Base-by-base conservation (phyloP, 2,113 vertebrate genomes). In the Bos indicus region DNA sequence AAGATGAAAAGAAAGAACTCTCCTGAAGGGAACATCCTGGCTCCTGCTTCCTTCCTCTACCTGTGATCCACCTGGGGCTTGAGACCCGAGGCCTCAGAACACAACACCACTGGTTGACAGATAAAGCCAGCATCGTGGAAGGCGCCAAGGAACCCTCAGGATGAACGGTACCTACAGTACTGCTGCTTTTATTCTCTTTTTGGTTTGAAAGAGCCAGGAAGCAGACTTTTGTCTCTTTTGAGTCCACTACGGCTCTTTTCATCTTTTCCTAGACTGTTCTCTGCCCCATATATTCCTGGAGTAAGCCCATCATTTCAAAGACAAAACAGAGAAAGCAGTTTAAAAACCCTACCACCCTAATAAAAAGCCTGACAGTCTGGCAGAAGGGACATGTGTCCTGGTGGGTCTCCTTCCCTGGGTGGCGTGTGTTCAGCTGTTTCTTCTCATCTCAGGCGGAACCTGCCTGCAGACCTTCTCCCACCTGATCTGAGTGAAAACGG, bases 191-290 rank as follows among this genome's bases (percentile, higher is more conserved):
- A 48, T 64, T 33, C 23, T 36, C 36, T 60, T 52, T 71, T 30
- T 84, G 57, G 67, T 60, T 89, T 56, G 36, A 90, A 52, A 83
- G 83, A 64, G 82, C 15, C 60, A 62, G 67, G 36, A 26, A 36
- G 62, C 46, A 88, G 30, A 21, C 46, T 28, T 46, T 33, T 81
- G 26, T 51, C 40, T 54, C 56, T 84, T 67, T 93, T 17, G 28
- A 48, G 80, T 23, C 88, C 57, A 60, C 59, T 46, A n/a, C 9
- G 77, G 15, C 30, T 28, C 52, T 97, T 48, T 62, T 81, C 60
- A 52, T 46, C 28, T 56, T 96, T 93, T 88, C 57, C 92, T 83
- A 30, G 60, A 43, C n/a, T 94, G 43, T 83, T 91, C 7, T 23
- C 30, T 52, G 40, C 30, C 14, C 74, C 33, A 51, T 19, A 56